A percentile compares a stretch with the other conserved stretches of the same genome.
phyloP scores from a whole-genome alignment of 1,140 invertebrate genomes.

The Metaphire vulgaris region DNA sequence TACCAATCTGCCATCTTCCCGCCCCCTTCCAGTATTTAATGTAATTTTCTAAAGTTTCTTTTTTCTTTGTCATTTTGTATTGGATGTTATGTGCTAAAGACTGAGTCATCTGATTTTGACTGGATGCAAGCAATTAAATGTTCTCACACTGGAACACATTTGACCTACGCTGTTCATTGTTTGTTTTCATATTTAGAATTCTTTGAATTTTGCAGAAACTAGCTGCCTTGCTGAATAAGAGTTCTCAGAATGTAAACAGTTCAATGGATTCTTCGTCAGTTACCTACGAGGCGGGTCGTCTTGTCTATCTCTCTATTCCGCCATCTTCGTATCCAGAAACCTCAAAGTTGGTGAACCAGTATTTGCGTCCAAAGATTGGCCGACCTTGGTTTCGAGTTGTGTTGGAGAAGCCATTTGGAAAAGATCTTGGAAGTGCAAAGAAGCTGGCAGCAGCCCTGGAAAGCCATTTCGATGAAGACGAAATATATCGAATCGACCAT shows the following conservation, averaged over 20 bases:
- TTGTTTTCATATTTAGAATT: too few species aligned
- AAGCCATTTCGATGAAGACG: conserved; percentile 39
- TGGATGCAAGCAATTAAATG: too few species aligned
- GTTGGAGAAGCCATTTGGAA: conserved; percentile 50
- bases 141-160: too few species aligned
- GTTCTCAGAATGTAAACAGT: conserved; percentile 26
- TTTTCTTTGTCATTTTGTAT: too few species aligned
- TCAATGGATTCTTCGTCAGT: conserved; percentile 11
- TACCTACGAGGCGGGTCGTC: conserved; percentile 30
- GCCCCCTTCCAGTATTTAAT: too few species aligned
- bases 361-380: conserved; percentile 34
- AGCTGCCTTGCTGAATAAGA: conserved; percentile 24
- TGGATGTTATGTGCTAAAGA: too few species aligned
- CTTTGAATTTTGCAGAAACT: background rate
- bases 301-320: conserved; percentile 47
- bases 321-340: conserved; percentile 40
- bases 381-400: conserved; percentile 37
- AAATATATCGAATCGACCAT: conserved; percentile 50
- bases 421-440: conserved; percentile 36
- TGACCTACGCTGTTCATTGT: too few species aligned
- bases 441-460: conserved; percentile 36
- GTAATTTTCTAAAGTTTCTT: too few species aligned
- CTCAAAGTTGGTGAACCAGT: conserved; percentile 35
- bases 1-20: too few species aligned
- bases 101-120: too few species aligned